Conservation (phyloP, 2,888 invertebrate genomes). For the Timema podura region DNA sequence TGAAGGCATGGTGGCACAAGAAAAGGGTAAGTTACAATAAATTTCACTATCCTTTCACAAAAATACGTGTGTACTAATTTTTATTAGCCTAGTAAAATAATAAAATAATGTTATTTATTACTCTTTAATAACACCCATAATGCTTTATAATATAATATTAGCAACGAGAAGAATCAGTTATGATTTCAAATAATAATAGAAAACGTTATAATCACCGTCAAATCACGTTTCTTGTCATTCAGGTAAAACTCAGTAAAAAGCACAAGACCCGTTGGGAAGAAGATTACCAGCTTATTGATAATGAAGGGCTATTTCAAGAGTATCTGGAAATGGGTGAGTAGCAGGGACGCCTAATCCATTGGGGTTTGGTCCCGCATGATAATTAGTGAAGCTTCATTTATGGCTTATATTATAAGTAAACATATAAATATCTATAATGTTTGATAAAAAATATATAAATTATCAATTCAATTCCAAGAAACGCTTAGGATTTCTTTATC, state of each 20-base stretch:
- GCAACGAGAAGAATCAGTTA: background rate
- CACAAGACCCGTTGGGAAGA: constrained; percentile 49
- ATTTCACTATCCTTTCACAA: background rate
- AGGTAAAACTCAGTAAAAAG: constrained; percentile 37
- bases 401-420: no score
- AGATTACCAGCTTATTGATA: constrained; percentile 51
- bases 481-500: no score
- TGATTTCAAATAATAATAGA: background rate
- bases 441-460: no score
- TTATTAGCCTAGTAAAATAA: background rate
- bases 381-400: no score
- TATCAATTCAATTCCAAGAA: no score
- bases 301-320: constrained; percentile 54
- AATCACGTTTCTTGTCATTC: constrained; percentile 15
- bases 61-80: background rate
- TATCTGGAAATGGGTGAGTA: constrained; percentile 53
- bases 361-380: no score
- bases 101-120: background rate
- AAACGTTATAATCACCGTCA: background rate
- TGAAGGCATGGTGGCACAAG: constrained; percentile 49
- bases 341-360: no score
- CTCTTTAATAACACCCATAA: constrained; percentile 1
- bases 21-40: constrained; percentile 35
- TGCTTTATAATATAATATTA: background rate
- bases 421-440: no score